These are phyloP conservation scores for Triplophysa rosa DNA, from an alignment of 2,113 vertebrate species.

Conservation along the genomic window DNA sequence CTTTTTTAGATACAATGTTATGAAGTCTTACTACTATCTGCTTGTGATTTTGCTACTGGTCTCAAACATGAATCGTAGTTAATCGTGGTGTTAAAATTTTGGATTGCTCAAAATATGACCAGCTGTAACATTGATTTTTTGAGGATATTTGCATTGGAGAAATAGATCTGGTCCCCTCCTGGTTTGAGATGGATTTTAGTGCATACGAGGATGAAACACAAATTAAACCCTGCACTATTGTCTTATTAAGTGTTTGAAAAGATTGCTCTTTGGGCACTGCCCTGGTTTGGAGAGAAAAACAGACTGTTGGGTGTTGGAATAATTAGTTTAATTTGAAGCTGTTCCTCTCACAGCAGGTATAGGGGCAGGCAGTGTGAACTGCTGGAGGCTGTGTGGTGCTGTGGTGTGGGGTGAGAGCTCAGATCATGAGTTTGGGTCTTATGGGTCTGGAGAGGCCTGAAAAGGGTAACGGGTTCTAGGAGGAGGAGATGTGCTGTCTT, in stretches of 20 bases:
- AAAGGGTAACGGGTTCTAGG: slow-evolving; percentile 36
- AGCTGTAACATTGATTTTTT: neutral
- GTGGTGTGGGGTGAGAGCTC: slow-evolving; percentile 22
- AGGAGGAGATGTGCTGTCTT: slow-evolving; percentile 60
- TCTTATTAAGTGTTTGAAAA: slow-evolving; percentile 34
- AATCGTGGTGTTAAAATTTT: too few species aligned
- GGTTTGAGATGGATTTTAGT: slow-evolving; percentile 31
- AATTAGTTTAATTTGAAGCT: slow-evolving; percentile 73
- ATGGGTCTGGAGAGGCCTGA: slow-evolving; percentile 6
- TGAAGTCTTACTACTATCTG: too few species aligned
- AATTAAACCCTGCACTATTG: slow-evolving; percentile 11
- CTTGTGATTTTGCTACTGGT: too few species aligned
- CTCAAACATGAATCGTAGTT: too few species aligned
- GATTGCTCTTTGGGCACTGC: slow-evolving; percentile 42
- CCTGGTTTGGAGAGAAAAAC: slow-evolving; percentile 39
- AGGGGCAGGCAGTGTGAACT: slow-evolving; percentile 69
- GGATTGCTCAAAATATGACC: neutral
- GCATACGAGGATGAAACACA: slow-evolving; percentile 18
- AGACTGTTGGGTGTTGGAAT: slow-evolving; percentile 60
- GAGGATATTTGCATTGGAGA: neutral
- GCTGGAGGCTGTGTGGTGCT: slow-evolving; percentile 61
- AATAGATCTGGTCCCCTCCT: slow-evolving; percentile 31
- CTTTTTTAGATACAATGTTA: too few species aligned
- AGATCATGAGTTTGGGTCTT: slow-evolving; percentile 39
- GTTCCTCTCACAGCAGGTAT: slow-evolving; percentile 71